These are phyloP conservation scores for Ferdinandea cuprea DNA, from an alignment of 2,888 invertebrate genomes.

Conservation along the genomic window DNA sequence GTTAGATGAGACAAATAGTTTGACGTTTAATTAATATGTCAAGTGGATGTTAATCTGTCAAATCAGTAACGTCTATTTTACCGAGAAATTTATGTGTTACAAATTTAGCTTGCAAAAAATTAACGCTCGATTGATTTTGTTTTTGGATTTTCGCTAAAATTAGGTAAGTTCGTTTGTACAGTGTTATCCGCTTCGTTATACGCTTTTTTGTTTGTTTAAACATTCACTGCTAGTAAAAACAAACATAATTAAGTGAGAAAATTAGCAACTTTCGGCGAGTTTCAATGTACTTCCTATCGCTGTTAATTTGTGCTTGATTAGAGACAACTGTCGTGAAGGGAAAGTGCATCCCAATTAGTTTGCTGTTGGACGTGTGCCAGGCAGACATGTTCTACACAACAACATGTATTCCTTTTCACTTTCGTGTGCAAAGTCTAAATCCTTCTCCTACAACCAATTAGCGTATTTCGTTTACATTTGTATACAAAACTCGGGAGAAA, in stretches of 20 bases:
- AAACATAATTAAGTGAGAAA: constrained; percentile 18
- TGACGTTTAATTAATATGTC: constrained; percentile 15
- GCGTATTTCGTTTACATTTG: background rate
- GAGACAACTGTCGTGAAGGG: constrained; percentile 63
- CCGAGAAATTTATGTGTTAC: background rate
- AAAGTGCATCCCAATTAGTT: constrained; percentile 66
- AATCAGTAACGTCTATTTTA: constrained; percentile 17
- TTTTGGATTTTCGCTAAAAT: no score
- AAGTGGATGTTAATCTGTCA: constrained; percentile 33
- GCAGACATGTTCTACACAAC: constrained; percentile 53
- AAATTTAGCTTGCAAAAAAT: no score
- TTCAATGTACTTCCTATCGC: constrained; percentile 3
- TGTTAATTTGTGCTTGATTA: constrained; percentile 45
- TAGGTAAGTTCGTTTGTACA: no score
- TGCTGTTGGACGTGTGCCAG: constrained; percentile 17
- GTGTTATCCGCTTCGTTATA: no score
- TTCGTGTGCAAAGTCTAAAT: constrained; percentile 39
- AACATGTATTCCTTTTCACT: constrained; percentile 70
- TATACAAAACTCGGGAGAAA: constrained; percentile 41
- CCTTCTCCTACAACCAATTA: constrained; percentile 57
- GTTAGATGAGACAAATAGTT: background rate
- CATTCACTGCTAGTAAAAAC: no score
- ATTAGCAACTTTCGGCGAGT: constrained; percentile 34
- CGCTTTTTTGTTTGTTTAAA: no score
- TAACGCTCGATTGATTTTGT: no score